Evolutionary conservation across 2,113 vertebrate species (phyloP).

Genomic region (Scomber scombrus): DNA sequence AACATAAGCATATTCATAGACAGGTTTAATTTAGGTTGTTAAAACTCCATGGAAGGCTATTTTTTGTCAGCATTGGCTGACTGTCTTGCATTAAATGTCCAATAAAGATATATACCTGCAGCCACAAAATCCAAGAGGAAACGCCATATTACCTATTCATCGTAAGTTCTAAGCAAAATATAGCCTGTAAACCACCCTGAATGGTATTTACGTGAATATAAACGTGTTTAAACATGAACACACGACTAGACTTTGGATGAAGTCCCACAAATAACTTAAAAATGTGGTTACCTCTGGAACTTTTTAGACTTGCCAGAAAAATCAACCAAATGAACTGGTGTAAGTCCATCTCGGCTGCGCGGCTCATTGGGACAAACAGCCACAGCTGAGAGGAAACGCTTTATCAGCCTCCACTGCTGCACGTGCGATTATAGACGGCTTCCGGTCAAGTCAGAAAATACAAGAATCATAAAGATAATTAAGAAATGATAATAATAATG

Average conservation of each 20-base stretch:
- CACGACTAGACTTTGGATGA: not conserved
- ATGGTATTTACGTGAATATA: not conserved
- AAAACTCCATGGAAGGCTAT: not conserved
- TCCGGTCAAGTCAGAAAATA: not conserved
- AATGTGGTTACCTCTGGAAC: constrained; percentile 60
- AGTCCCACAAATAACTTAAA: not conserved
- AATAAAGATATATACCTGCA: not conserved
- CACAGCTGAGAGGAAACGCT: constrained; percentile 39
- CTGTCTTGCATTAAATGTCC: not conserved
- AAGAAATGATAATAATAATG: not conserved
- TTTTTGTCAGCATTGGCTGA: too few species aligned
- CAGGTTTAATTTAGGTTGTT: not conserved
- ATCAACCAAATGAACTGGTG: constrained; percentile 25
- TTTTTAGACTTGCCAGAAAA: constrained; percentile 31
- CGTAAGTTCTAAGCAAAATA: not conserved
- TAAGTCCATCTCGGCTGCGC: constrained; percentile 64
- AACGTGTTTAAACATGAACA: not conserved
- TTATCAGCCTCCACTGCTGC: constrained; percentile 37
- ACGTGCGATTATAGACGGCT: not conserved
- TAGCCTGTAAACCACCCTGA: too few species aligned
- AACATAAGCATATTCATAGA: too few species aligned
- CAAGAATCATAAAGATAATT: not conserved
- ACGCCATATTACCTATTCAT: not conserved
- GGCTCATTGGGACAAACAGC: constrained; percentile 27
- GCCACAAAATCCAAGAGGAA: not conserved